Evolutionary conservation across 2,113 vertebrate genomes (phyloP).

Genomic region (Neotoma lepida): DNA sequence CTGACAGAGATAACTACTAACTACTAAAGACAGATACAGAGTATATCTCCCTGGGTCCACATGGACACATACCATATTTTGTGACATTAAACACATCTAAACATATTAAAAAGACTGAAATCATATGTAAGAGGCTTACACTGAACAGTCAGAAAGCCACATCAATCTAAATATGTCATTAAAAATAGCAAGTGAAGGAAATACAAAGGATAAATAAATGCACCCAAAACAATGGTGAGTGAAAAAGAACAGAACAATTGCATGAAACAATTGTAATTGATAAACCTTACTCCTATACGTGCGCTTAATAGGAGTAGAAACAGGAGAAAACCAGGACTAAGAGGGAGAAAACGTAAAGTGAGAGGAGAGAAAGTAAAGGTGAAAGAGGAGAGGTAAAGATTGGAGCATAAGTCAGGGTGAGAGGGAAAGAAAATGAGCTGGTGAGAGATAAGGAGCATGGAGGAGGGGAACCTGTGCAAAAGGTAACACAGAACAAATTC

Average conservation of each 20-base stretch:
- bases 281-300: neutral
- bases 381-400: no score
- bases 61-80: neutral
- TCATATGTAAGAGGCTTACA: neutral
- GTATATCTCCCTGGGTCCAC: neutral
- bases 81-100: neutral
- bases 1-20: neutral
- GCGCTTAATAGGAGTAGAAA: neutral
- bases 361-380: neutral
- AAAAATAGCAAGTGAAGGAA: neutral
- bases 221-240: neutral
- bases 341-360: neutral
- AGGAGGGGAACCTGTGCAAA: accelerated
- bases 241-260: neutral
- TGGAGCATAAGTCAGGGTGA: no score
- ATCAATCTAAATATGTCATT: neutral
- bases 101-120: neutral
- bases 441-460: neutral
- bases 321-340: neutral
- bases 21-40: neutral
- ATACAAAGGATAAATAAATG: neutral
- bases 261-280: neutral
- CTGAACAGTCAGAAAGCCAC: no score
- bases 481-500: no score
- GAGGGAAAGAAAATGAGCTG: no score